Conservation (phyloP, 2,888 invertebrate species). For the Venusia cambrica region DNA sequence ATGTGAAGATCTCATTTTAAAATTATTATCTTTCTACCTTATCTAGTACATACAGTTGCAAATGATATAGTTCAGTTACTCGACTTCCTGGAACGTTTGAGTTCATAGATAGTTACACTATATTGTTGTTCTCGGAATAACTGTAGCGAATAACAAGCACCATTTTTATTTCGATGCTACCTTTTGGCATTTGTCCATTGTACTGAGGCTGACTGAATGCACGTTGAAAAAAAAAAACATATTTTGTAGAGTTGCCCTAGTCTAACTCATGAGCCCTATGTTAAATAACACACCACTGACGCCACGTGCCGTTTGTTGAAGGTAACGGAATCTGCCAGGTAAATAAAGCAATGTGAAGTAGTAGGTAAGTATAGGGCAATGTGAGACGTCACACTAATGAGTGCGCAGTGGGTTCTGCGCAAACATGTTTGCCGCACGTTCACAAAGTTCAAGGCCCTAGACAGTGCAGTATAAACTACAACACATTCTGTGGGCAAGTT, state of each 20-base stretch:
- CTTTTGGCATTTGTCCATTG: no score
- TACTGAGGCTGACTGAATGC: no score
- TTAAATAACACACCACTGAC: constrained; percentile 33
- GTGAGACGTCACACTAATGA: constrained; percentile 55
- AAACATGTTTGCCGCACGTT: constrained; percentile 71
- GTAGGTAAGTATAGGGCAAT: constrained; percentile 38
- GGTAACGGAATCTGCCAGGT: constrained; percentile 53
- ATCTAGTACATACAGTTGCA: no score
- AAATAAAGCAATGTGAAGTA: constrained; percentile 41
- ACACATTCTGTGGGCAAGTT: constrained; percentile 34
- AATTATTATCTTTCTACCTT: no score
- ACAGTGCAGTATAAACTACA: constrained; percentile 29
- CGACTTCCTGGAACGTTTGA: no score
- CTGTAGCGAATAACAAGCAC: constrained; percentile 1
- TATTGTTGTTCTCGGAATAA: constrained; percentile 2
- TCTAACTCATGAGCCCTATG: constrained; percentile 5
- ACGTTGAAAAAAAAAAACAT: no score
- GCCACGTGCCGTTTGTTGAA: no score
- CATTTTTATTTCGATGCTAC: no score
- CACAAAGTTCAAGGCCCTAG: constrained; percentile 74
- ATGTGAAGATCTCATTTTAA: no score
- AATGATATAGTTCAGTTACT: no score
- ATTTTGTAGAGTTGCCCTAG: no score
- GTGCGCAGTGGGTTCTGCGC: constrained; percentile 66
- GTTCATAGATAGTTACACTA: neutral